phyloP scores from a whole-genome alignment of 2,888 invertebrate genomes.

The Ditula angustiorana region DNA sequence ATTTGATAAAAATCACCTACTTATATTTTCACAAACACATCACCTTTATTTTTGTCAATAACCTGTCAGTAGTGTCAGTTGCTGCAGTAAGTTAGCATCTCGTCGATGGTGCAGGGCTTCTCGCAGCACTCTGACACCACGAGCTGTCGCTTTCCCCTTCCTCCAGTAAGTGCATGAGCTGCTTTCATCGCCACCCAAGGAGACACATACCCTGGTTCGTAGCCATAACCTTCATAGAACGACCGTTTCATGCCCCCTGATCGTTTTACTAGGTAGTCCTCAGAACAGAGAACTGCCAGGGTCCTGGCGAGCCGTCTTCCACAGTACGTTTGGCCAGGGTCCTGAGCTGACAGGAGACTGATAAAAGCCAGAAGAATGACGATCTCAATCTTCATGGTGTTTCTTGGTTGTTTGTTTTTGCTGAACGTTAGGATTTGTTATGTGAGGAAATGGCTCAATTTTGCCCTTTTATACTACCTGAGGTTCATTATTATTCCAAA shows the following conservation, averaged over 20 bases:
- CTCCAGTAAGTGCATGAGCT: background rate
- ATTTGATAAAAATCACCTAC: background rate
- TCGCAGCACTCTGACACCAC: slow-evolving; percentile 12
- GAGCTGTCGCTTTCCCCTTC: background rate
- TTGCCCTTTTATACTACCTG: background rate
- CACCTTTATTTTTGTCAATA: background rate
- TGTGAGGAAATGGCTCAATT: background rate
- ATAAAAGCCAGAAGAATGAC: background rate
- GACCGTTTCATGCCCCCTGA: background rate
- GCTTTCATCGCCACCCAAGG: background rate
- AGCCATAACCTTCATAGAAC: background rate
- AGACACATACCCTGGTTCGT: background rate
- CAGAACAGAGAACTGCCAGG: background rate
- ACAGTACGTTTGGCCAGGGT: background rate
- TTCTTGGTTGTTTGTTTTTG: background rate
- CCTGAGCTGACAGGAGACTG: background rate
- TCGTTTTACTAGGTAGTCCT: background rate
- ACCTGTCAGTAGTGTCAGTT: background rate
- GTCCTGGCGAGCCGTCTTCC: background rate
- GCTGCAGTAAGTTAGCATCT: slow-evolving; percentile 8
- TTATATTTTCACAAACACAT: background rate
- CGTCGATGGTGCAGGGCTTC: slow-evolving; percentile 10
- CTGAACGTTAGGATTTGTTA: background rate
- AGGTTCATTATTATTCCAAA: background rate
- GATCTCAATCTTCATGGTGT: background rate